A percentile compares a stretch with the other conserved stretches of the same genome.
Evolutionary conservation across 2,888 invertebrate species (phyloP).

Genomic region (Scelioninae gen. 1): DNA sequence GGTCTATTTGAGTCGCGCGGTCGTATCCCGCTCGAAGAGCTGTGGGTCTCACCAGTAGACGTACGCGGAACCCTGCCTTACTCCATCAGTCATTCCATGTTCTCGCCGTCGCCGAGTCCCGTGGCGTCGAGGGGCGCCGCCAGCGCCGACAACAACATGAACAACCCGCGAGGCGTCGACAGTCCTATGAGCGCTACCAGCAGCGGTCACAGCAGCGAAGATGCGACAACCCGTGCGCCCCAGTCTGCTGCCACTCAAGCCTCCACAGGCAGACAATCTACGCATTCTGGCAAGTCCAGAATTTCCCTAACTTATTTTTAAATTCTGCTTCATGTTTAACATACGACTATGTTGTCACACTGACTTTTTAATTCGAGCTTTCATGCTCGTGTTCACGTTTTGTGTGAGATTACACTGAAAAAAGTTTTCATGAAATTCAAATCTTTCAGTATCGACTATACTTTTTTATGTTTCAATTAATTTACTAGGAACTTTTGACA

Average conservation of each 20-base stretch:
- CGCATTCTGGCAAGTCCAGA: slow-evolving; percentile 77
- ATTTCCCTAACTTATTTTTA: slow-evolving; percentile 1
- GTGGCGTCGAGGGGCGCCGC: slow-evolving; percentile 75
- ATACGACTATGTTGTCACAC: background rate
- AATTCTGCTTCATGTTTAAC: slow-evolving; percentile 33
- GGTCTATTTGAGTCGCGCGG: slow-evolving; percentile 97
- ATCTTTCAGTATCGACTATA: too few species aligned
- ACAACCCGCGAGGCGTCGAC: slow-evolving; percentile 77
- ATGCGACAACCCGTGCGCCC: slow-evolving; percentile 79
- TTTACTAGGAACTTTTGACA: too few species aligned
- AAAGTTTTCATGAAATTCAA: too few species aligned
- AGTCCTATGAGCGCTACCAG: slow-evolving; percentile 82
- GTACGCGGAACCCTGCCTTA: slow-evolving; percentile 77
- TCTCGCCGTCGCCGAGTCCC: slow-evolving; percentile 82
- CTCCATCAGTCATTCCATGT: slow-evolving; percentile 79
- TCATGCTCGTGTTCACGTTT: background rate
- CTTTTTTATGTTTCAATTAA: too few species aligned
- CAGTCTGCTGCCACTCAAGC: slow-evolving; percentile 84
- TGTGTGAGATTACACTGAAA: too few species aligned
- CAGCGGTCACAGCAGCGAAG: slow-evolving; percentile 83
- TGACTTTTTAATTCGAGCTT: background rate
- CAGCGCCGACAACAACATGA: slow-evolving; percentile 68
- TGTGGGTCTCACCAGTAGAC: slow-evolving; percentile 89
- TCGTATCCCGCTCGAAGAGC: slow-evolving; percentile 93
- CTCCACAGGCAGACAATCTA: slow-evolving; percentile 81